A percentile compares a stretch with the other conserved stretches of the same genome.
Evolutionary conservation across 2,113 vertebrate species (phyloP).

Genomic region (Oreochromis niloticus): DNA sequence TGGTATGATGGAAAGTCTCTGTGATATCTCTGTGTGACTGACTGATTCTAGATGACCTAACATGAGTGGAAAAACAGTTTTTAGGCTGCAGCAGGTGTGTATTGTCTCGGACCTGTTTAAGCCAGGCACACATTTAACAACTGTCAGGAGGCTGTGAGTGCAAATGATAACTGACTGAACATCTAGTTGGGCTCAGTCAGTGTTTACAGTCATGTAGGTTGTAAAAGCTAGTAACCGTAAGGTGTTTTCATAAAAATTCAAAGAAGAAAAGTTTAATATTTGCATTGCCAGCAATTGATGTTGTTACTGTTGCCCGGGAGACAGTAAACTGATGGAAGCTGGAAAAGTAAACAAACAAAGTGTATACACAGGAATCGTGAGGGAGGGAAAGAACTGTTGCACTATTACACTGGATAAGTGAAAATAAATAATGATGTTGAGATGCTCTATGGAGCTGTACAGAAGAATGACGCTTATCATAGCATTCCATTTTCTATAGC

Average conservation of each 20-base stretch:
- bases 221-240: background rate
- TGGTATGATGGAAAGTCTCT: conserved; percentile 50
- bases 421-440: background rate
- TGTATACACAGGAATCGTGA: background rate
- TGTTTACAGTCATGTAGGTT: background rate
- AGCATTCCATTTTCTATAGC: background rate
- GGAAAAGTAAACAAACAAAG: background rate
- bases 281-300: background rate
- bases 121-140: background rate
- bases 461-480: background rate
- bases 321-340: background rate
- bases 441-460: background rate
- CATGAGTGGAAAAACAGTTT: background rate
- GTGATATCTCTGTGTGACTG: conserved; percentile 36
- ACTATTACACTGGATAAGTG: background rate
- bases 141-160: background rate
- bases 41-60: conserved; percentile 32
- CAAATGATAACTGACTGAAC: background rate
- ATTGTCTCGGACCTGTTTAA: background rate
- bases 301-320: background rate
- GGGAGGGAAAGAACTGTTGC: background rate
- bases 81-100: background rate
- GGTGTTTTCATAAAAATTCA: background rate
- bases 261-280: background rate
- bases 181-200: background rate